A percentile compares a stretch with the other conserved stretches of the same genome.
Evolutionary conservation across 2,113 vertebrate species (phyloP).

Genomic region (Potamarius usumacintae): DNA sequence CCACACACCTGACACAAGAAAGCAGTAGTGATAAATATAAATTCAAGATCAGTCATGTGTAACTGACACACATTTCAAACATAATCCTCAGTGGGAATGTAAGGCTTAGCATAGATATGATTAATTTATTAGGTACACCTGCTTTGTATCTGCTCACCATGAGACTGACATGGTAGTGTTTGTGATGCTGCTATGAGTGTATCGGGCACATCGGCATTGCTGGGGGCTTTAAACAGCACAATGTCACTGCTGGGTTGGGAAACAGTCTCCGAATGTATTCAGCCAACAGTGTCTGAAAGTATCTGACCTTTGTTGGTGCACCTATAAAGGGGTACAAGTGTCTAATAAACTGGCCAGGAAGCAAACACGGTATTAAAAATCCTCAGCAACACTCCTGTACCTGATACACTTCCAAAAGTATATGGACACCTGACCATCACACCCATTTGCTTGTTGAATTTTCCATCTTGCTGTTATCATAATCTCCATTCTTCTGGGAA

Average conservation of each 20-base stretch:
- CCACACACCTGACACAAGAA: neutral
- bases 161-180: neutral
- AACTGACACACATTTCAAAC: neutral
- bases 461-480: neutral
- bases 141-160: neutral
- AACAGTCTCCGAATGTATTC: neutral
- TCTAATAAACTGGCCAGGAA: neutral
- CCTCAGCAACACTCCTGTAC: neutral
- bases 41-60: neutral
- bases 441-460: no score
- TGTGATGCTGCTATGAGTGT: neutral
- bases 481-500: neutral
- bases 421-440: neutral
- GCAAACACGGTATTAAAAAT: neutral
- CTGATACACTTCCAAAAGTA: neutral
- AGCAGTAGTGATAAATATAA: neutral
- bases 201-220: neutral
- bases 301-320: neutral
- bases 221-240: neutral
- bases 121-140: neutral
- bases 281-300: neutral
- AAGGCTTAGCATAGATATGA: neutral
- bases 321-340: neutral
- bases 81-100: neutral
- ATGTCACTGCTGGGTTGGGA: neutral